These are phyloP conservation scores for Drosophila teissieri DNA, from an alignment of 1,140 invertebrate genomes.

Conservation along the genomic window DNA sequence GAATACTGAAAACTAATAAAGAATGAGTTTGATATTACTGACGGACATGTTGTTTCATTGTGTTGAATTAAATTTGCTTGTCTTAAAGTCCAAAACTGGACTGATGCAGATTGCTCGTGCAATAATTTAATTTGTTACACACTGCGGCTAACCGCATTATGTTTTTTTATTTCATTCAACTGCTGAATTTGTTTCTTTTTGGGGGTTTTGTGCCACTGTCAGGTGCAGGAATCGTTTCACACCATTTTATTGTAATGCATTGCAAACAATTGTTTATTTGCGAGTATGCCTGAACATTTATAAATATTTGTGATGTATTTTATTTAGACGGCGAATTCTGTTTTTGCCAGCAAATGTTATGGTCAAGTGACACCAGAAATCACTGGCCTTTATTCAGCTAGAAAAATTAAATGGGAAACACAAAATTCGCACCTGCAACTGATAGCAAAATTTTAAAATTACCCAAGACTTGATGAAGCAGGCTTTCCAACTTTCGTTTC, in stretches of 20 bases:
- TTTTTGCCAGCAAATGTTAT: conserved; percentile 32
- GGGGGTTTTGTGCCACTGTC: conserved; percentile 50
- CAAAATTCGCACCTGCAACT: conserved; percentile 5
- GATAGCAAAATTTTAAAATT: conserved; percentile 13
- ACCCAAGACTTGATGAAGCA: not conserved
- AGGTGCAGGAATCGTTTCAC: conserved; percentile 48
- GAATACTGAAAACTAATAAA: not conserved
- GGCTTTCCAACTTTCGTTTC: conserved; percentile 17
- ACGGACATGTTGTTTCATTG: not conserved
- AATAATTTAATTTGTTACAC: conserved; percentile 72
- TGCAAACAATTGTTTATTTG: conserved; percentile 38
- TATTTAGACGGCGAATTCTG: conserved; percentile 25
- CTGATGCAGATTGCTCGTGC: conserved; percentile 25
- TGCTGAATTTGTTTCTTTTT: conserved; percentile 26
- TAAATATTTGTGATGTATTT: conserved; percentile 43
- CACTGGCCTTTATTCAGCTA: not conserved
- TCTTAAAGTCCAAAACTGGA: conserved; percentile 11
- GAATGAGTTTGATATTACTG: conserved; percentile 1
- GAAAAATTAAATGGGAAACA: conserved; percentile 10
- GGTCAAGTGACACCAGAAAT: conserved; percentile 12
- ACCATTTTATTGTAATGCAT: conserved; percentile 28
- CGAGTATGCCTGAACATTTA: conserved; percentile 13
- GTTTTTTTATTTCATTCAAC: conserved; percentile 40
- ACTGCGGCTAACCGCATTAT: conserved; percentile 64
- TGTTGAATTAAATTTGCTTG: conserved; percentile 10